A percentile compares a stretch with the other conserved stretches of the same genome.
Evolutionary conservation across 2,113 vertebrate genomes (phyloP).

Genomic region (Petrocephalus microphthalmus): DNA sequence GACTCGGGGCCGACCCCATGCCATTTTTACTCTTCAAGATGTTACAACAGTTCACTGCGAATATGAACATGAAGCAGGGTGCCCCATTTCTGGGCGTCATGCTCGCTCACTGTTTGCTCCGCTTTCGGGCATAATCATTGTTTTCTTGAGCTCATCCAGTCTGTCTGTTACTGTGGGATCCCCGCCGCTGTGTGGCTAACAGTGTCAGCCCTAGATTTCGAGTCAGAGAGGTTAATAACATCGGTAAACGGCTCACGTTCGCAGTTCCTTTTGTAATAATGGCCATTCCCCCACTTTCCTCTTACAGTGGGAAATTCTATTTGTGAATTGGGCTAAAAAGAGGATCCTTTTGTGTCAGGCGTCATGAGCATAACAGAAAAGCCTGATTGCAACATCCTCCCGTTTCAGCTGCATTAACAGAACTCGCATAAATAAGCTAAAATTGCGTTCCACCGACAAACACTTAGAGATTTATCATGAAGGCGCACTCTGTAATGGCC

Average conservation of each 20-base stretch:
- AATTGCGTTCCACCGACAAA: neutral
- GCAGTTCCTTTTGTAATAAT: neutral
- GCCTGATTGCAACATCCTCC: constrained; percentile 19
- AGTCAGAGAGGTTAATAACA: neutral
- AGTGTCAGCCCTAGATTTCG: neutral
- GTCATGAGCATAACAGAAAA: constrained; percentile 12
- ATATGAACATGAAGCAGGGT: neutral
- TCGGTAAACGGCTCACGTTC: neutral
- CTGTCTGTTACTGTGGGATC: neutral
- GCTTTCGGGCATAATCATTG: neutral
- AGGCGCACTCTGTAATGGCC: neutral
- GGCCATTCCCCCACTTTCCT: neutral
- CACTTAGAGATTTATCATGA: neutral
- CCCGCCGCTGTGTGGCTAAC: neutral
- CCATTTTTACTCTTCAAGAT: neutral
- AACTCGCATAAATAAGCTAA: constrained; percentile 1
- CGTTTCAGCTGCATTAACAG: neutral
- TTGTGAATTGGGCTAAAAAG: neutral
- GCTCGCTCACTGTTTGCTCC: neutral
- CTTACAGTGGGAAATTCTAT: neutral
- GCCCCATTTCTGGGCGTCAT: neutral
- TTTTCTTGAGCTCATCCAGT: neutral
- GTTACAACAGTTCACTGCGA: neutral
- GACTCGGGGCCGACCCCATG: neutral
- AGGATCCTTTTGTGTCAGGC: constrained; percentile 18